Evolutionary conservation across 2,113 vertebrate species (phyloP).

Genomic region (Stegostoma tigrinum): DNA sequence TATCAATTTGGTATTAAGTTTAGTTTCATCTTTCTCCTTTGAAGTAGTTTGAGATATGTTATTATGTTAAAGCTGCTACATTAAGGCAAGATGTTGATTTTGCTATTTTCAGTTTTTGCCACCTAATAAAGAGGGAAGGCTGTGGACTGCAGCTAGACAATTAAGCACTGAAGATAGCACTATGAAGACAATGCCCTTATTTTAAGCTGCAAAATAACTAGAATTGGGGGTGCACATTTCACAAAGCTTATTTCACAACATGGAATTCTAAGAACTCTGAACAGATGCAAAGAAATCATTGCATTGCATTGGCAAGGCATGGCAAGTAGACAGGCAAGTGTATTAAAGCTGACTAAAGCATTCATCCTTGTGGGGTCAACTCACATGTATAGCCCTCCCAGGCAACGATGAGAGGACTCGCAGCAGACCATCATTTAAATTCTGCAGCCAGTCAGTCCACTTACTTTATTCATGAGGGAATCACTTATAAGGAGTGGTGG

Average conservation of each 20-base stretch:
- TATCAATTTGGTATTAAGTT: not conserved
- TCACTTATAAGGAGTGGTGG: not conserved
- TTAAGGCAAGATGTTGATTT: not conserved
- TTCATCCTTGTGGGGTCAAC: not conserved
- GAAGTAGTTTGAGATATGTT: not conserved
- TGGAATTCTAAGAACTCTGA: not conserved
- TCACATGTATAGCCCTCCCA: not conserved
- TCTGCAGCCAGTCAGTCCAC: not conserved
- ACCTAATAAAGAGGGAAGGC: not conserved
- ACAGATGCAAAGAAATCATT: not conserved
- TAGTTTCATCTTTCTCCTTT: not conserved
- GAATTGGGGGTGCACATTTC: not conserved
- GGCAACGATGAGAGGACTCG: not conserved
- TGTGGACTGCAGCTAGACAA: not conserved
- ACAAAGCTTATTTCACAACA: not conserved
- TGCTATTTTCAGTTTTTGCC: not conserved
- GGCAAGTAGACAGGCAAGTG: not conserved
- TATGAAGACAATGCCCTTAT: not conserved
- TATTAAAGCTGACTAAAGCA: not conserved
- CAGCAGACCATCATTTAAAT: slow-evolving; percentile 6
- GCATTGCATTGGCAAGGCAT: not conserved
- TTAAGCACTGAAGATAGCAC: not conserved
- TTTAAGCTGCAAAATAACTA: not conserved
- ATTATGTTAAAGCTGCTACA: not conserved
- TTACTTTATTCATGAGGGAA: not conserved